Percentiles rank a stretch among this genome's conserved stretches.
Evolutionary conservation across 2,888 invertebrate genomes (phyloP).

Genomic region (Lochmaea capreae): DNA sequence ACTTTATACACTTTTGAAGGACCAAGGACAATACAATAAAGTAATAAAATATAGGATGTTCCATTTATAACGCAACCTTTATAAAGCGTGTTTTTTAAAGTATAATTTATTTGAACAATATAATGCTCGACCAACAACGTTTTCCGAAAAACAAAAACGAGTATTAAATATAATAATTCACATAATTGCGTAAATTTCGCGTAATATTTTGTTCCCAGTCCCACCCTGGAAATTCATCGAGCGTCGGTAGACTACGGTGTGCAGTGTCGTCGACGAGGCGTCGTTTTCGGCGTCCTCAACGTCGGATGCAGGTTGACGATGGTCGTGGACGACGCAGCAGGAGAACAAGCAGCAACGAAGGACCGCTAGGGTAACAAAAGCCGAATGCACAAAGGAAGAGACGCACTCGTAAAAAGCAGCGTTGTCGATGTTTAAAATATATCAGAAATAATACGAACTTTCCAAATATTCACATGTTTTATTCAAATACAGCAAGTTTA

Average conservation of each 20-base stretch:
- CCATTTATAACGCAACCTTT: too few species aligned
- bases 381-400: constrained; percentile 16
- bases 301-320: constrained; percentile 28
- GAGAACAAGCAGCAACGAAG: constrained; percentile 16
- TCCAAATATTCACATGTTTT: too few species aligned
- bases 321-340: constrained; percentile 31
- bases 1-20: too few species aligned
- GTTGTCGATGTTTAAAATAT: constrained; percentile 11
- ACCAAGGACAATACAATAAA: too few species aligned
- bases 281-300: constrained; percentile 13
- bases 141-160: too few species aligned
- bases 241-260: constrained; percentile 19
- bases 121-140: too few species aligned
- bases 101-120: too few species aligned
- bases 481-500: too few species aligned
- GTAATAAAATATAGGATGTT: too few species aligned
- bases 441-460: not conserved
- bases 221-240: constrained; percentile 13
- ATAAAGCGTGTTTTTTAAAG: too few species aligned
- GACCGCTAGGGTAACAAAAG: constrained; percentile 25
- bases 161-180: too few species aligned
- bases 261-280: constrained; percentile 21
- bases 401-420: constrained; percentile 11
- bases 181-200: too few species aligned
- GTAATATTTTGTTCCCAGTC: not conserved